These are phyloP conservation scores for Aix galericulata DNA, from an alignment of 2,113 vertebrate species.

Conservation along the genomic window DNA sequence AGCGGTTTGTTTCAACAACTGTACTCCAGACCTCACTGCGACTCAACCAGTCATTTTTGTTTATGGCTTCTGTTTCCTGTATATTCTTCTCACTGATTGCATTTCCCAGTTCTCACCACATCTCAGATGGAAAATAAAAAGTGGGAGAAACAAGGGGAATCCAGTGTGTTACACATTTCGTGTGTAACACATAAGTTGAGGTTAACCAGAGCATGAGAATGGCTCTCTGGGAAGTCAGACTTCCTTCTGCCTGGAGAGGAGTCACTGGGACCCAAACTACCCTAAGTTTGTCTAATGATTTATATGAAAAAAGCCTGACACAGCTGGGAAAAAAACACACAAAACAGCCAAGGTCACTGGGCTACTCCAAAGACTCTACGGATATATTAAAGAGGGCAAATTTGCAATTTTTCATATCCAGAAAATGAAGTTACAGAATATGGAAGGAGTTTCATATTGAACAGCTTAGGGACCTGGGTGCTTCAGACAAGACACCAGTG, in stretches of 20 bases:
- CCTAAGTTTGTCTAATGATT: not conserved
- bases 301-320: not conserved
- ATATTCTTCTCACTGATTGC: conserved; percentile 9
- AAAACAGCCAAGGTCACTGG: not conserved
- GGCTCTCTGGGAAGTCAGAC: not conserved
- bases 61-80: conserved; percentile 62
- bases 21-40: conserved; percentile 46
- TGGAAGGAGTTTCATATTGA: not conserved
- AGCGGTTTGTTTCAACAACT: conserved; percentile 68
- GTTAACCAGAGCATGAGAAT: not conserved
- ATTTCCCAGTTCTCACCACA: not conserved
- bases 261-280: not conserved
- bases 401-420: not conserved
- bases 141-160: not conserved
- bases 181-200: not conserved
- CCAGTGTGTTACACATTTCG: not conserved
- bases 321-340: fast-evolving
- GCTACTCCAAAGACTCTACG: not conserved
- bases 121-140: conserved; percentile 12
- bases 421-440: not conserved
- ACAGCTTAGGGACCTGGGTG: not conserved
- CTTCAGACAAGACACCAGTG: not conserved
- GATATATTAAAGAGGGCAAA: not conserved
- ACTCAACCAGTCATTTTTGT: conserved; percentile 15
- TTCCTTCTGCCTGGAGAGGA: not conserved